Evolutionary conservation across 2,113 vertebrate genomes (phyloP), one percentile per base, ranked within the genome.

Genomic region (Rhadina sibilatrix): DNA sequence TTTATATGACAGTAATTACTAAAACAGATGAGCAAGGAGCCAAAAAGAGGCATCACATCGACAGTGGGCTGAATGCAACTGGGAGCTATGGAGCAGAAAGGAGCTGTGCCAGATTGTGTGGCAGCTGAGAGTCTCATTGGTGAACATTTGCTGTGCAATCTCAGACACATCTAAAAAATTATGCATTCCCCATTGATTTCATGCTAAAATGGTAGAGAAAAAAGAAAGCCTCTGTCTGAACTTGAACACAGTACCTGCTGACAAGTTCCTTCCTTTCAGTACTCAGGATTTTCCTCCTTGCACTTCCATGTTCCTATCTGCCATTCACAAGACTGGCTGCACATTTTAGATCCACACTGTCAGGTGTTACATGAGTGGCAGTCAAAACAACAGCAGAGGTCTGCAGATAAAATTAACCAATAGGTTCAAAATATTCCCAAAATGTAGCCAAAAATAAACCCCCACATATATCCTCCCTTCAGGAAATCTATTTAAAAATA

Each of bases 21-120:
- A 72, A 97, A 97, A 97, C 93, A 97, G 97, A 97, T 95, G 97
- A 96, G 92, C 94, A 93, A 80, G 52, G 42, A 96, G 97, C 95
- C 96, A 96, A 91, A 97, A 91, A 93, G 84, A 38, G 63, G 85
- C 92, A 95, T 93, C 72, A 42, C 87, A 64, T 89, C 28, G 24
- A 96, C 96, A 94, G 87, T 31, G 96, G 89, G 81, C 92, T 82
- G 77, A 89, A 90, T 82, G 78, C 93, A 95, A 85, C 87, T 89
- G 93, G 88, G 97, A 96, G 94, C 81, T 66, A 9, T 44, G 90
- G 96, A 97, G 89, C 92, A 97, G 94, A 96, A 94, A 97, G 94
- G 83, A 96, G 94, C 89, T 77, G 64, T 47, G 90, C 90, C 97
- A 97, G 97, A 97, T 91, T 98, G 95, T 38, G 87, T 53, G 86